These are phyloP conservation scores for Bombus sibiricus DNA, from an alignment of 1,140 invertebrate genomes.

Conservation along the genomic window DNA sequence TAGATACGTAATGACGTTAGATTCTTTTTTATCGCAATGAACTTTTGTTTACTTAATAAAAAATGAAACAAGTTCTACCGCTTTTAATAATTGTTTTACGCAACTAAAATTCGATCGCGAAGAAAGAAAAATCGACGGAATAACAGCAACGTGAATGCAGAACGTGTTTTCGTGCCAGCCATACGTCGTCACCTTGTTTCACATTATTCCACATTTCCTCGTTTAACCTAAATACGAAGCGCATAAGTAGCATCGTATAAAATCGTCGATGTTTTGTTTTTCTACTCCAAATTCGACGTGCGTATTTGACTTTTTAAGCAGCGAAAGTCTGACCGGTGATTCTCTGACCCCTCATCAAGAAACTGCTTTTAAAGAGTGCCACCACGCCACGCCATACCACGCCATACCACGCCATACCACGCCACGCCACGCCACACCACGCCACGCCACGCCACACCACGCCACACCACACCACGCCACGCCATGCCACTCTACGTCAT, in stretches of 20 bases:
- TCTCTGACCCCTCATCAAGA: constrained; percentile 25
- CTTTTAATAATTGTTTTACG: too few relatives aligned
- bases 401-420: too few relatives aligned
- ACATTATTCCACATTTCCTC: constrained; percentile 57
- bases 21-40: neutral
- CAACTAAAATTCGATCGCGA: neutral
- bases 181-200: constrained; percentile 3
- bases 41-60: neutral
- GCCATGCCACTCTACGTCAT: fast-evolving
- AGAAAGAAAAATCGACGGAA: neutral
- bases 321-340: constrained; percentile 60
- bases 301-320: constrained; percentile 71
- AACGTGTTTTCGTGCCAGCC: neutral
- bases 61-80: neutral
- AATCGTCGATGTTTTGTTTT: constrained; percentile 57
- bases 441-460: fast-evolving
- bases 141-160: neutral
- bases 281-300: constrained; percentile 54
- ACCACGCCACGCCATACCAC: neutral
- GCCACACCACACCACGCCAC: fast-evolving
- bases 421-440: fast-evolving
- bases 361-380: constrained; percentile 12
- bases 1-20: neutral
- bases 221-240: constrained; percentile 67
- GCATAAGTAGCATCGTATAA: constrained; percentile 53